Base-by-base conservation (phyloP, 2,113 vertebrate species). In the Indicator maculatus region DNA sequence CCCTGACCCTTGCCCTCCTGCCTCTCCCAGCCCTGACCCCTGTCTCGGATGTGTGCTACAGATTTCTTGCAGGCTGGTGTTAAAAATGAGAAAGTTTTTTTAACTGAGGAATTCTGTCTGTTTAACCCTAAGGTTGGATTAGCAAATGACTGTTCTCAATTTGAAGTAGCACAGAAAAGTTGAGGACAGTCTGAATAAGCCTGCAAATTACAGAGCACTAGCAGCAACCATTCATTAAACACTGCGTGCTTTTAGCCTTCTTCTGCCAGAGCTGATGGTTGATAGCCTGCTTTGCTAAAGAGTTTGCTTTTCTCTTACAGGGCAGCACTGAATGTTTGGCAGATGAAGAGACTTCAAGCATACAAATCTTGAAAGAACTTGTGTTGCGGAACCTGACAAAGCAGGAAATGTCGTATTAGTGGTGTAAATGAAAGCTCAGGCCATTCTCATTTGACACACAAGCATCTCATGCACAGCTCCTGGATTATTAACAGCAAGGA, bases 291-390 rank as follows among this genome's bases (percentile, higher is more conserved):
- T 83, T 73, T 31, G 28, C 59, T 79, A 0, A 92, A 38, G 14
- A 31, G n/a, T 76, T 74, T 64, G 36, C 14, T 77, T 74, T 70
- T 88, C 44, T 50, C 36, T 88, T 86, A 10, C 90, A 97, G 94
- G 9, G 65, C 44, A 41, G 83, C 73, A 3, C 2, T 96, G 91
- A 90, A 76, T 2, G 0, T 88, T 81, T 75, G 31, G 0, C 47
- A 90, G 93, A 88, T 95, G 93, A 88, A 81, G 24, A 67, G 8
- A 78, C 74, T 69, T 60, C 61, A 6, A 78, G 61, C 56, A 86
- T 84, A 63, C 36, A 3, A 17, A 56, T 80, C 83, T 39, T 93
- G 82, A 56, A 86, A 82, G 77, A 87, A 8, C 93, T 18, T 55
- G 60, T 31, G 3, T 78, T n/a, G 89, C 73, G 33, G 61, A 95